These are phyloP conservation scores for Rhea pennata DNA, from an alignment of 2,113 vertebrate species.

Conservation along the genomic window DNA sequence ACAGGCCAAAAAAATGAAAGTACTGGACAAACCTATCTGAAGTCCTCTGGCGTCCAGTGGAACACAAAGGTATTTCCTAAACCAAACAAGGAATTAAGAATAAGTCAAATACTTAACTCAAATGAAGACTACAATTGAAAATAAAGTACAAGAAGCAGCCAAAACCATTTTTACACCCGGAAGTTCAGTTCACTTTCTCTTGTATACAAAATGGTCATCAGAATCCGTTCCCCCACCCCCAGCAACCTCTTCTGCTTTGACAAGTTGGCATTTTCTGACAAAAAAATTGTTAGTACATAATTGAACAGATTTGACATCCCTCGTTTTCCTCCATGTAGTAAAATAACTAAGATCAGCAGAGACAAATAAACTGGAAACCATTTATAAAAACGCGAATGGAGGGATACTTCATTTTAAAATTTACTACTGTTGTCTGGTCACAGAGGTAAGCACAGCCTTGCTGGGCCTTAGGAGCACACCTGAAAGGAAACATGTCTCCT, in stretches of 20 bases:
- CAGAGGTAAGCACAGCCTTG: neutral
- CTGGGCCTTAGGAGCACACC: neutral
- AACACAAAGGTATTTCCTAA: conserved; percentile 89
- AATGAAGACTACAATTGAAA: neutral
- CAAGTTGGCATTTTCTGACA: neutral
- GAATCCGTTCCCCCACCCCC: neutral
- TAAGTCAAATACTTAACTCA: neutral
- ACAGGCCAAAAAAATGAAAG: accelerated
- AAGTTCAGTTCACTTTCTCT: neutral
- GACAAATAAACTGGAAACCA: neutral
- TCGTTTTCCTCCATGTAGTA: neutral
- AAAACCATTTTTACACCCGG: neutral
- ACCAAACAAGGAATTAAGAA: neutral
- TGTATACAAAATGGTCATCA: neutral
- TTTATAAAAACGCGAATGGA: neutral
- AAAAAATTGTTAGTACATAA: neutral
- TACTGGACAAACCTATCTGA: conserved; percentile 84
- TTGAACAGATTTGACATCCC: neutral
- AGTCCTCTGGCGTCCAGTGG: conserved; percentile 71
- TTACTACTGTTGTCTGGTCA: neutral
- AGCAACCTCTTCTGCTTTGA: neutral
- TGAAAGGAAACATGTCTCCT: neutral
- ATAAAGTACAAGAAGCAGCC: neutral
- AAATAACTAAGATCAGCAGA: neutral
- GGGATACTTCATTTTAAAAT: neutral